phyloP scores from a whole-genome alignment of 2,888 invertebrate genomes.

The Platerodrilus igneus region DNA sequence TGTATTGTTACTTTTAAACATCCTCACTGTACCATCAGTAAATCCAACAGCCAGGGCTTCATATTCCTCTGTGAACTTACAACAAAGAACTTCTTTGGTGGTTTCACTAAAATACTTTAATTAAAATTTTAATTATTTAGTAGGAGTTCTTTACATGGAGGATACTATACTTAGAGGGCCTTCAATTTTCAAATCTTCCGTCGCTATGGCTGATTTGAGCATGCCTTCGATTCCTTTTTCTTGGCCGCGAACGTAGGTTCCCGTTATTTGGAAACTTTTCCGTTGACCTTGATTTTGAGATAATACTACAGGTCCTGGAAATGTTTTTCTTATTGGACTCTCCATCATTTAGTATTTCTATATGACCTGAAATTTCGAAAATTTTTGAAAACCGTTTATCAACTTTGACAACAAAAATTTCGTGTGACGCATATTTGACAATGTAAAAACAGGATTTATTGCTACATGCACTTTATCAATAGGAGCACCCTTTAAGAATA shows the following conservation, averaged over 20 bases:
- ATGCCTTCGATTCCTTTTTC: conserved; percentile 17
- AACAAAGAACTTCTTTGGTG: conserved; percentile 53
- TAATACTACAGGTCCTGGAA: too few relatives aligned
- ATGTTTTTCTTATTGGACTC: too few relatives aligned
- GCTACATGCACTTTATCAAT: too few relatives aligned
- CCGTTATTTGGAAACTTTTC: conserved; percentile 19
- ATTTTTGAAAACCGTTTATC: too few relatives aligned
- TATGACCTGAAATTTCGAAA: too few relatives aligned
- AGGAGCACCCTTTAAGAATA: too few relatives aligned
- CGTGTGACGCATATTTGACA: too few relatives aligned
- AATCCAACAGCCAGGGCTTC: conserved; percentile 59
- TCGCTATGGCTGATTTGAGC: conserved; percentile 21
- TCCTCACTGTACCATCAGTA: conserved; percentile 55
- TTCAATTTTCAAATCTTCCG: conserved; percentile 32
- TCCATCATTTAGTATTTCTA: too few relatives aligned
- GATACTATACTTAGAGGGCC: conserved; percentile 34
- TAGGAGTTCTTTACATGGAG: conserved; percentile 30
- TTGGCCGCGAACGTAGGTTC: conserved; percentile 18
- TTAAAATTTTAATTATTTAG: not conserved
- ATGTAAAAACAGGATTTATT: too few relatives aligned
- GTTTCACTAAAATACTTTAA: conserved; percentile 51
- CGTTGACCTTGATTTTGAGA: too few relatives aligned
- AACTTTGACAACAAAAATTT: too few relatives aligned
- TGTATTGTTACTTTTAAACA: conserved; percentile 53
- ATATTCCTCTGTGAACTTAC: conserved; percentile 59